phyloP scores from a whole-genome alignment of 2,888 invertebrate species.

The Torymus auratus region DNA sequence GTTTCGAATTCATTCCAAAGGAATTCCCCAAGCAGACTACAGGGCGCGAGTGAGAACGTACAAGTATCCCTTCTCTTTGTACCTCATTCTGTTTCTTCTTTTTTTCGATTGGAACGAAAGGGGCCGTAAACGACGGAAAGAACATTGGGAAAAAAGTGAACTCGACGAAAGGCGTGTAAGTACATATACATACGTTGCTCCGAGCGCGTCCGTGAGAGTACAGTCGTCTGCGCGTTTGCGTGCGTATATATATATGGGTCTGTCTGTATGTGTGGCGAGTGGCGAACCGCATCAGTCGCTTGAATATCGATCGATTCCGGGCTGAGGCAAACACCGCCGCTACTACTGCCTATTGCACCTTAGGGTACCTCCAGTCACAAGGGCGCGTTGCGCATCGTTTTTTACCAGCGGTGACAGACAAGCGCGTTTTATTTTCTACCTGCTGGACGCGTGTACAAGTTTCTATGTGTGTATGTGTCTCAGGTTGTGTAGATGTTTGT shows the following conservation, averaged over 20 bases:
- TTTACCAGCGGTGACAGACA: conserved; percentile 57
- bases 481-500: not conserved
- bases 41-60: not conserved
- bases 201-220: not conserved
- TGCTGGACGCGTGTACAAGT: not conserved
- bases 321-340: not conserved
- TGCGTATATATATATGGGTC: not conserved
- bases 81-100: not conserved
- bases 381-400: conserved; percentile 57
- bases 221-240: not conserved
- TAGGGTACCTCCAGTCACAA: conserved; percentile 69
- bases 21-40: conserved; percentile 2
- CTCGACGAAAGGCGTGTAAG: not conserved
- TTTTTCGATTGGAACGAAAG: not conserved
- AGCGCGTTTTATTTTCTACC: conserved; percentile 55
- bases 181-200: not conserved
- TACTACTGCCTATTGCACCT: conserved; percentile 31
- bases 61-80: not conserved
- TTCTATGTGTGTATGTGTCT: not conserved
- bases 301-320: conserved; percentile 20
- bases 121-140: conserved; percentile 25
- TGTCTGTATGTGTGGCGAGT: not conserved
- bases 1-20: conserved; percentile 12
- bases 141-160: conserved; percentile 26
- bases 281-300: conserved; percentile 11